Conservation (phyloP, 1,140 invertebrate genomes). For the Drosophila kohkoa region DNA sequence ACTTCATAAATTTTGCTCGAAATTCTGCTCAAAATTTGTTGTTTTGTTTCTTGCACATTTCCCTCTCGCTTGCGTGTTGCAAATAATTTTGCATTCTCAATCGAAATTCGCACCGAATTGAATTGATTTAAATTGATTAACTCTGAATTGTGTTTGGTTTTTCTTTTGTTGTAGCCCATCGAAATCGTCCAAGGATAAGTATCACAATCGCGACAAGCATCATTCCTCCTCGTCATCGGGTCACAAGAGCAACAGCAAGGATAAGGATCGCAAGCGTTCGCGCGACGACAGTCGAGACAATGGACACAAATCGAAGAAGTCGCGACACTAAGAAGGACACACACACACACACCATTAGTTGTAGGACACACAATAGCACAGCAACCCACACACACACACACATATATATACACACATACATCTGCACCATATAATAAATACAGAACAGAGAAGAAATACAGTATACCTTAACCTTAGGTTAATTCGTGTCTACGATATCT, state of each 20-base stretch:
- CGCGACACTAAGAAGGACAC: slow-evolving; percentile 84
- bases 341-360: slow-evolving; percentile 5
- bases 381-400: slow-evolving; percentile 5
- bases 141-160: background rate
- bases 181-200: slow-evolving; percentile 81
- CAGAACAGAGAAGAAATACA: slow-evolving; percentile 18
- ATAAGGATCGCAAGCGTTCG: slow-evolving; percentile 87
- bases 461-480: slow-evolving; percentile 41
- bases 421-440: slow-evolving; percentile 1
- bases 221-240: slow-evolving; percentile 80
- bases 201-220: slow-evolving; percentile 83
- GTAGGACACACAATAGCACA: slow-evolving; percentile 15
- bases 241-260: slow-evolving; percentile 74
- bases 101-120: background rate
- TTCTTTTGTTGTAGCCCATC: slow-evolving; percentile 61
- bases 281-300: slow-evolving; percentile 90
- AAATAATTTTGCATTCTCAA: slow-evolving; percentile 13
- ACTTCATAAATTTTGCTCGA: slow-evolving; percentile 44
- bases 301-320: slow-evolving; percentile 89
- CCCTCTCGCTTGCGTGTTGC: slow-evolving; percentile 28
- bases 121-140: background rate
- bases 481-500: slow-evolving; percentile 25
- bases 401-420: slow-evolving; percentile 6
- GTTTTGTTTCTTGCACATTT: background rate
- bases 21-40: slow-evolving; percentile 40